A percentile compares a stretch with the other conserved stretches of the same genome.
Evolutionary conservation across 2,113 vertebrate genomes (phyloP).

Genomic region (Embiotoca jacksoni): DNA sequence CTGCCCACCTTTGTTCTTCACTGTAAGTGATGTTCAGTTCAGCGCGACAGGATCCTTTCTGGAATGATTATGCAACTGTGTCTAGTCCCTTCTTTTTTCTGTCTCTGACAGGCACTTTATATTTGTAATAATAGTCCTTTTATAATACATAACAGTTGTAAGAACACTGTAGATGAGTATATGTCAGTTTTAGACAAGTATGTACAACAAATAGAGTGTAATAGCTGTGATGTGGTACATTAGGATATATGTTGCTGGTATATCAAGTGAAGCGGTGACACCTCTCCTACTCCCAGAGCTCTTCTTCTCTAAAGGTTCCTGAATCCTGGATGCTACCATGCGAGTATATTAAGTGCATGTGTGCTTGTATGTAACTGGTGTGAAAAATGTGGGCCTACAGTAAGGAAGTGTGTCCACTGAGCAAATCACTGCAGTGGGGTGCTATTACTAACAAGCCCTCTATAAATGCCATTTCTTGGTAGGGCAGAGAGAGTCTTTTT

Average conservation of each 20-base stretch:
- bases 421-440: slow-evolving; percentile 43
- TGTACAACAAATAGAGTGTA: slow-evolving; percentile 50
- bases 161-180: slow-evolving; percentile 32
- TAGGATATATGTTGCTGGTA: slow-evolving; percentile 9
- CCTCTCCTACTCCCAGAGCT: background rate
- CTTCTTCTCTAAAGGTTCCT: slow-evolving; percentile 9
- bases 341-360: slow-evolving; percentile 38
- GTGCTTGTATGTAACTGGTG: slow-evolving; percentile 24
- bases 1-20: background rate
- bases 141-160: slow-evolving; percentile 27
- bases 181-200: slow-evolving; percentile 40
- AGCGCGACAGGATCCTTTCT: background rate
- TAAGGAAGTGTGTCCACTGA: slow-evolving; percentile 19
- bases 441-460: slow-evolving; percentile 35
- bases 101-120: slow-evolving; percentile 15
- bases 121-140: slow-evolving; percentile 23
- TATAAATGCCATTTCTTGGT: slow-evolving; percentile 61
- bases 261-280: slow-evolving; percentile 12
- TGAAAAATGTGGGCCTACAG: slow-evolving; percentile 8
- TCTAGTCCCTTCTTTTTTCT: background rate
- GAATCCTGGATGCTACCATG: background rate
- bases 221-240: slow-evolving; percentile 46
- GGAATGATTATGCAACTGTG: slow-evolving; percentile 2
- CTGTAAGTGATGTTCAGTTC: slow-evolving; percentile 1
- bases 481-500: slow-evolving; percentile 18